These are phyloP conservation scores for Plagodis pulveraria DNA, from an alignment of 2,888 invertebrate genomes.

Conservation along the genomic window DNA sequence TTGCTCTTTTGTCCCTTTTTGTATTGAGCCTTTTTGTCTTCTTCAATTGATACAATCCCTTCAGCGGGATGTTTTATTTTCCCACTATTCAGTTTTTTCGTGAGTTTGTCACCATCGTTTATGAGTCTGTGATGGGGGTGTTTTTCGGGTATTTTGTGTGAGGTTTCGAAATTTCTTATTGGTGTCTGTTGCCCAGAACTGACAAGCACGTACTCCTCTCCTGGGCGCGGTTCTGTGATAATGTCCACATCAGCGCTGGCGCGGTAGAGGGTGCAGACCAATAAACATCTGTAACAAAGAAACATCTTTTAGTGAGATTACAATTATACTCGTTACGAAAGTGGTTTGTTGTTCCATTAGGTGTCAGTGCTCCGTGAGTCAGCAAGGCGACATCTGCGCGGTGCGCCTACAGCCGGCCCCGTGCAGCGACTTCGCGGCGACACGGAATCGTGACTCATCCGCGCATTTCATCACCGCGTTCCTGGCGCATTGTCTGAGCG, in stretches of 20 bases:
- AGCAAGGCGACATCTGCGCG: slow-evolving; percentile 68
- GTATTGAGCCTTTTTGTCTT: slow-evolving; percentile 68
- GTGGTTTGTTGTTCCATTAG: slow-evolving; percentile 50
- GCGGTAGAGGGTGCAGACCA: slow-evolving; percentile 73
- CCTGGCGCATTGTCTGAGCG: slow-evolving; percentile 46
- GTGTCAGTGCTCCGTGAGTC: slow-evolving; percentile 70
- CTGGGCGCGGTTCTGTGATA: slow-evolving; percentile 87
- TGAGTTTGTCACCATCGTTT: slow-evolving; percentile 78
- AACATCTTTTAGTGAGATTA: slow-evolving; percentile 40
- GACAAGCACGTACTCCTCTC: slow-evolving; percentile 88
- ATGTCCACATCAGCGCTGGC: slow-evolving; percentile 83
- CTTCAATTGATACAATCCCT: slow-evolving; percentile 78
- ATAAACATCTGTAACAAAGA: slow-evolving; percentile 81
- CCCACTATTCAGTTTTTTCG: slow-evolving; percentile 66
- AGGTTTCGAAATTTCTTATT: slow-evolving; percentile 86
- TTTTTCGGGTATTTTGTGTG: slow-evolving; percentile 88
- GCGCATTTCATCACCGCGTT: slow-evolving; percentile 65
- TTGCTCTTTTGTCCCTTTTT: slow-evolving; percentile 73
- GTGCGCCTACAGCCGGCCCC: slow-evolving; percentile 57
- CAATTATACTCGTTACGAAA: slow-evolving; percentile 55
- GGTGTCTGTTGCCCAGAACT: slow-evolving; percentile 82
- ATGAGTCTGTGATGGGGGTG: slow-evolving; percentile 67
- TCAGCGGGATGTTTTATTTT: slow-evolving; percentile 71
- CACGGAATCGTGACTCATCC: slow-evolving; percentile 70
- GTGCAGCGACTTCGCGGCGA: slow-evolving; percentile 45